phyloP scores from a whole-genome alignment of 1,140 invertebrate species.

The Pygmarrhopalites habei region DNA sequence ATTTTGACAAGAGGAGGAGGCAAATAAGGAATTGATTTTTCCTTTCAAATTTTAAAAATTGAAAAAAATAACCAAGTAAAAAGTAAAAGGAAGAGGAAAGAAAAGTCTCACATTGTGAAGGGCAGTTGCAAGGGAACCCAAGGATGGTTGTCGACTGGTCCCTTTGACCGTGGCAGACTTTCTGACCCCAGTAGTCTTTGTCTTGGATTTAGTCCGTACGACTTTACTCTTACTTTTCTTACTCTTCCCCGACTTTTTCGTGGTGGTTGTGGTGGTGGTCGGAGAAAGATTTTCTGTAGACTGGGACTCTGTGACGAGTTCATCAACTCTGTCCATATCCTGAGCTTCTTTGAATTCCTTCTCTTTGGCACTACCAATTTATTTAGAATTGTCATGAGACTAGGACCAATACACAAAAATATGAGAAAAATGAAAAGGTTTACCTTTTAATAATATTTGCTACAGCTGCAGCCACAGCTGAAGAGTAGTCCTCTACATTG shows the following conservation, averaged over 20 bases:
- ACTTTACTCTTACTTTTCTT: slow-evolving; percentile 3
- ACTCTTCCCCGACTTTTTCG: background rate
- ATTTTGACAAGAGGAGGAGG: too few relatives aligned
- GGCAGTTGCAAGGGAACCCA: background rate
- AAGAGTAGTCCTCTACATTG: slow-evolving; percentile 10
- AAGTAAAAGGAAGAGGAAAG: background rate
- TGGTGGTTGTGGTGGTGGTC: background rate
- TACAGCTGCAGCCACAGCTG: slow-evolving; percentile 6
- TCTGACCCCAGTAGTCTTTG: background rate
- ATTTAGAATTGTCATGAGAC: too few relatives aligned
- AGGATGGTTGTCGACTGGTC: background rate
- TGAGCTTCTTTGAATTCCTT: background rate
- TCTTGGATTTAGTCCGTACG: background rate
- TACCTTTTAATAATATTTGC: slow-evolving; percentile 4
- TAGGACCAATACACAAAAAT: too few relatives aligned
- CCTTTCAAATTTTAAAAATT: too few relatives aligned
- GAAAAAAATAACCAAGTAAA: too few relatives aligned
- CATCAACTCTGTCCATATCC: background rate
- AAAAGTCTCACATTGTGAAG: background rate
- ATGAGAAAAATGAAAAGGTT: too few relatives aligned
- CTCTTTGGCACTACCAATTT: background rate
- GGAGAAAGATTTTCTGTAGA: background rate
- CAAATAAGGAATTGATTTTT: too few relatives aligned
- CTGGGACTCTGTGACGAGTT: background rate
- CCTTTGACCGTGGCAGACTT: background rate